phyloP scores from a whole-genome alignment of 1,140 invertebrate species.

The Liolophura sinensis region DNA sequence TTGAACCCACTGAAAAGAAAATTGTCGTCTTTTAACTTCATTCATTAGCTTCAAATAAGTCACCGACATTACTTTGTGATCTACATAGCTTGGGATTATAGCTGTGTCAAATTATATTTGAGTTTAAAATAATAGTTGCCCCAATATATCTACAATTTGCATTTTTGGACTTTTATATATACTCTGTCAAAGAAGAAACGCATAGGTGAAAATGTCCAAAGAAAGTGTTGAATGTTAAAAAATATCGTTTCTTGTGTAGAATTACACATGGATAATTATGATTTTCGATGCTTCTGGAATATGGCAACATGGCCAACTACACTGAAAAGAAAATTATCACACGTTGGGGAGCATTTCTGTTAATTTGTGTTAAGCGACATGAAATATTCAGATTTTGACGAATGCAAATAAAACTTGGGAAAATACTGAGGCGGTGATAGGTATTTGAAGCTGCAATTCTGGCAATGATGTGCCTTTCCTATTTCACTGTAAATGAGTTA shows the following conservation, averaged over 20 bases:
- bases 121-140: too few relatives aligned
- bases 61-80: too few relatives aligned
- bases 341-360: neutral
- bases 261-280: neutral
- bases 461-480: conserved; percentile 2
- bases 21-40: too few relatives aligned
- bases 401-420: conserved; percentile 1
- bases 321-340: conserved; percentile 5
- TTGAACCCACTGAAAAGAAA: too few relatives aligned
- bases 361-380: conserved; percentile 6
- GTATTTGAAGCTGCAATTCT: too few relatives aligned
- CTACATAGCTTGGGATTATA: too few relatives aligned
- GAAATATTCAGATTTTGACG: conserved; percentile 4
- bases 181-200: conserved; percentile 4
- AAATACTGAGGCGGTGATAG: neutral
- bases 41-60: too few relatives aligned
- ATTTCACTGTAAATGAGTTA: neutral
- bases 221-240: conserved; percentile 5
- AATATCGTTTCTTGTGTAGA: conserved; percentile 1
- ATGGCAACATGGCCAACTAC: conserved; percentile 1
- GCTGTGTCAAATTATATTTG: too few relatives aligned
- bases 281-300: conserved; percentile 8
- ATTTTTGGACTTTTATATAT: too few relatives aligned
- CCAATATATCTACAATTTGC: too few relatives aligned
- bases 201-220: conserved; percentile 5